phyloP scores from a whole-genome alignment of 1,140 invertebrate species.

The Listronotus bonariensis region DNA sequence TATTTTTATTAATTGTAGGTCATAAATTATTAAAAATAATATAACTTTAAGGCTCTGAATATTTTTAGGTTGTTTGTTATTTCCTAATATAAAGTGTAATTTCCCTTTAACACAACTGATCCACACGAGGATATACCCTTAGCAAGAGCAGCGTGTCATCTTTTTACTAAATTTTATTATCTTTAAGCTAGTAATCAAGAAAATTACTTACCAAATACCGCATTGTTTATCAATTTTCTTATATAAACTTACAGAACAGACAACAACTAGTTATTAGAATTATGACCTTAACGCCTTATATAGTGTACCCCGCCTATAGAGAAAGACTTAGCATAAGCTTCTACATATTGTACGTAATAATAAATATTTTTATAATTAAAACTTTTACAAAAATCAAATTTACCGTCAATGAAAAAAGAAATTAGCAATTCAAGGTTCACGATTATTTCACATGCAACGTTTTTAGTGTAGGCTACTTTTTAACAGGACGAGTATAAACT shows the following conservation, averaged over 20 bases:
- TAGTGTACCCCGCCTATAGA: constrained; percentile 41
- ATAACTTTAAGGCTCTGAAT: too few relatives aligned
- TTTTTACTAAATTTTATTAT: too few relatives aligned
- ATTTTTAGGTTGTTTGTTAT: too few relatives aligned
- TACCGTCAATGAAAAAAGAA: constrained; percentile 4
- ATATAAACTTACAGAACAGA: constrained; percentile 44
- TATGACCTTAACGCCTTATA: constrained; percentile 43
- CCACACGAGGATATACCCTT: too few relatives aligned
- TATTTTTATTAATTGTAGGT: too few relatives aligned
- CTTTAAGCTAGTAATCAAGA: not conserved
- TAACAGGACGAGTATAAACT: too few relatives aligned
- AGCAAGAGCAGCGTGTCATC: too few relatives aligned
- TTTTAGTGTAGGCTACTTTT: too few relatives aligned
- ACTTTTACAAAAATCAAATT: constrained; percentile 4
- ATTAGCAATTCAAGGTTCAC: constrained; percentile 18
- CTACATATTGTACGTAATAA: constrained; percentile 9
- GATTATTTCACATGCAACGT: too few relatives aligned
- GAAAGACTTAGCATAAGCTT: constrained; percentile 28
- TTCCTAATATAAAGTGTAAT: too few relatives aligned
- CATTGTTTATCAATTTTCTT: constrained; percentile 34
- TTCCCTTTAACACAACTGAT: too few relatives aligned
- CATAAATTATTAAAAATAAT: too few relatives aligned
- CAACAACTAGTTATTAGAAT: constrained; percentile 41
- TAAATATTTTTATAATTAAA: constrained; percentile 12
- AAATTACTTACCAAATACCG: constrained; percentile 38